These are phyloP conservation scores for Serranochromis macrocephalus DNA, from an alignment of 2,113 vertebrate genomes.

Conservation along the genomic window DNA sequence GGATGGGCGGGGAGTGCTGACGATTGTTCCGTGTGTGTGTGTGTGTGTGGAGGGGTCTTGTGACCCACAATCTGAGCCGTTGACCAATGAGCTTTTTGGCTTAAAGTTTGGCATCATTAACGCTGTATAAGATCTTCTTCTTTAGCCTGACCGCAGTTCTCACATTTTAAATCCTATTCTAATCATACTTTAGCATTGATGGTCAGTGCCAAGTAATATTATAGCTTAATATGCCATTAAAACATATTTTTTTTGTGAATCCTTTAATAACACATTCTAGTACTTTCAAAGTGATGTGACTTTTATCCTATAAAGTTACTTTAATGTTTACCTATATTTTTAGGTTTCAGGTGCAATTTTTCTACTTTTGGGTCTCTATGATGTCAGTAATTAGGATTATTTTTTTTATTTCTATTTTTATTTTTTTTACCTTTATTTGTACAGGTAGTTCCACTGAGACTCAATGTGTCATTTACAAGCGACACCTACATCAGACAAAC, in stretches of 20 bases:
- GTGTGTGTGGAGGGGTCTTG: background rate
- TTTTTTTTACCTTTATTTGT: background rate
- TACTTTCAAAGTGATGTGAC: background rate
- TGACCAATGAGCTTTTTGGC: background rate
- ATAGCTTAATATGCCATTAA: background rate
- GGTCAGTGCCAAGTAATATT: background rate
- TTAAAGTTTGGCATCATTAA: background rate
- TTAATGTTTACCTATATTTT: background rate
- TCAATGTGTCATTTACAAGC: background rate
- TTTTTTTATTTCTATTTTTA: background rate
- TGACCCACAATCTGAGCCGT: background rate
- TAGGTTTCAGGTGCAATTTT: background rate
- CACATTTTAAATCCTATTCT: background rate
- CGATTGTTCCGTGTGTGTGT: background rate
- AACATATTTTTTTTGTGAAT: background rate
- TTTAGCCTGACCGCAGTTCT: background rate
- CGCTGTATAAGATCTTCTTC: background rate
- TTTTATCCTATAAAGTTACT: conserved; percentile 35
- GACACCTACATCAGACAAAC: background rate
- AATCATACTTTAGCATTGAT: background rate
- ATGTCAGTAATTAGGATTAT: background rate
- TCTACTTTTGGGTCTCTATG: background rate
- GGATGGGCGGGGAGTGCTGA: background rate
- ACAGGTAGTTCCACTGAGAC: background rate
- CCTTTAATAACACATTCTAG: background rate